Evolutionary conservation across 2,888 invertebrate genomes (phyloP).

Genomic region (Biston stratarius): DNA sequence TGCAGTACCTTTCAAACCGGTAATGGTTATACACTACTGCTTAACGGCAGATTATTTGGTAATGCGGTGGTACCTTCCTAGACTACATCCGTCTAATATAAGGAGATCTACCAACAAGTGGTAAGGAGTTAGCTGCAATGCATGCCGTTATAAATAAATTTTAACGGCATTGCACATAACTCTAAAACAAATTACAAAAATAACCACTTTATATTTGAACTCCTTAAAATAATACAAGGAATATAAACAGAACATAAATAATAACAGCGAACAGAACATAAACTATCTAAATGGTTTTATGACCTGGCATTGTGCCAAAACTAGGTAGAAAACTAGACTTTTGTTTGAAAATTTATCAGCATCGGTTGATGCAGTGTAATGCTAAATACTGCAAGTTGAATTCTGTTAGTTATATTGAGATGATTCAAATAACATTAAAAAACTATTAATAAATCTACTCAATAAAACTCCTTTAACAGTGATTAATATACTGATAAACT

Average conservation of each 20-base stretch:
- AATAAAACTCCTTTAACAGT: neutral
- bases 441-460: neutral
- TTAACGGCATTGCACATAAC: too few relatives aligned
- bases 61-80: too few relatives aligned
- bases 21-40: too few relatives aligned
- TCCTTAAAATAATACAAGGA: conserved; percentile 15
- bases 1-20: too few relatives aligned
- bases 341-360: conserved; percentile 11
- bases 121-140: neutral
- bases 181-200: neutral
- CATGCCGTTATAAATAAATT: too few relatives aligned
- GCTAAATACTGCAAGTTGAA: neutral
- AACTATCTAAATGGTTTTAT: conserved; percentile 20
- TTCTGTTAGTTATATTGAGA: too few relatives aligned
- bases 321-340: conserved; percentile 13
- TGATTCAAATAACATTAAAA: neutral
- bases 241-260: conserved; percentile 27
- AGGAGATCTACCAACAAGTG: too few relatives aligned
- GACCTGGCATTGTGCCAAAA: conserved; percentile 21
- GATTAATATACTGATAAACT: neutral
- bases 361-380: conserved; percentile 7
- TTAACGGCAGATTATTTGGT: too few relatives aligned
- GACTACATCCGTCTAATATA: too few relatives aligned
- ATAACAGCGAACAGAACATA: conserved; percentile 10
- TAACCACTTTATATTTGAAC: conserved; percentile 12